Base-by-base conservation (phyloP, 1,140 invertebrate genomes). In the Apis cerana region DNA sequence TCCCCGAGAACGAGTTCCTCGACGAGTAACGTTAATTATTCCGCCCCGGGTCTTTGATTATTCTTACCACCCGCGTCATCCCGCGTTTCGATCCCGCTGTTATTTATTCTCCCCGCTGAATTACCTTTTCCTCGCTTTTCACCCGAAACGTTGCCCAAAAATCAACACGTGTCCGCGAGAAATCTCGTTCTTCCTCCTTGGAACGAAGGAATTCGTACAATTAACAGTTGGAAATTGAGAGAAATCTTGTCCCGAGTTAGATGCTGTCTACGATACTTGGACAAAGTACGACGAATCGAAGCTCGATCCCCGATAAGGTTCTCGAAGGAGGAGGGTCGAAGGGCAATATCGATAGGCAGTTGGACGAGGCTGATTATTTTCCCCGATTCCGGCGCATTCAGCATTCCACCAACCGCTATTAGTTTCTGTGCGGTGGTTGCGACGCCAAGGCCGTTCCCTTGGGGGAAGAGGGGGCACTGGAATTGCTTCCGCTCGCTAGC, bases 391-490 rank as follows among this genome's bases (percentile, higher is more conserved):
- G 19, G 62, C 15, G 48, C 33, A 75, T 85, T 85, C 43, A 69
- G 59, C 72, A 48, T 58, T 1, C 10, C 58, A 3, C 5, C 19
- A 7, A 33, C 54, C 54, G 59, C 48, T 61, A 58, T 67, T 79
- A 58, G 58, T 76, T 64, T 64, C 15, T 23, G 5, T 33, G 27
- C 27, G 65, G 54, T 13, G n/a, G 56, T 23, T 7, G 33, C 58
- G 80, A 64, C 78, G 65, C 85, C 80, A 87, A 87, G 85, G 71
- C 76, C 76, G 74, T 84, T 87, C 86, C 82, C 85, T 43, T 43
- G 56, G 33, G n/a, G 85, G 85, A 81, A 80, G 56, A n/a, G n/a
- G 85, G 85, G 81, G 77, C 75, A 54, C 7, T 59, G 74, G 79
- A 84, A 87, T 87, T 87, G 74, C 86, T 87, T 87, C 82, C 85